A percentile compares a stretch with the other conserved stretches of the same genome.
phyloP scores from a whole-genome alignment of 2,113 vertebrate species.

The Taurulus bubalis region DNA sequence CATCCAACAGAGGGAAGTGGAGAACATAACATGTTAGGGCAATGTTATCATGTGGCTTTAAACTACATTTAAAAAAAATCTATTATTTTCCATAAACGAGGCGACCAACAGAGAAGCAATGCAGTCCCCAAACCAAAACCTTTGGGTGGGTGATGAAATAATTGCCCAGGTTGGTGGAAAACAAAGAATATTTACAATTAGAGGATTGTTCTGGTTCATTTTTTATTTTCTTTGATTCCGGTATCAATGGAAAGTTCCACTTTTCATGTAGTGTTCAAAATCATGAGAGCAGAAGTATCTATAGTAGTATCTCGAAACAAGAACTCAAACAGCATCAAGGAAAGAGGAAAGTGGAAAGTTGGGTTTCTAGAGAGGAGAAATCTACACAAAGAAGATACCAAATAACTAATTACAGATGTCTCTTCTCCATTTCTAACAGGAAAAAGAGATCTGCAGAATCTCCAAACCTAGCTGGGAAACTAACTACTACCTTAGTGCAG shows the following conservation, averaged over 20 bases:
- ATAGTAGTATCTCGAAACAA: conserved; percentile 7
- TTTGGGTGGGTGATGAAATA: background rate
- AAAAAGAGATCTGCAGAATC: background rate
- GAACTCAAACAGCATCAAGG: background rate
- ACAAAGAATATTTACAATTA: conserved; percentile 3
- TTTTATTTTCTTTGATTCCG: background rate
- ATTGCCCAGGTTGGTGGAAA: background rate
- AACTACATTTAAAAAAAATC: background rate
- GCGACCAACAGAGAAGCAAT: background rate
- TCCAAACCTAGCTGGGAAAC: background rate
- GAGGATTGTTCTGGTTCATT: background rate
- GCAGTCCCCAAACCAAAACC: background rate
- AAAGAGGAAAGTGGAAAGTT: background rate
- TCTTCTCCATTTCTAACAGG: conserved; percentile 4
- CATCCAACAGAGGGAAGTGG: conserved; percentile 32
- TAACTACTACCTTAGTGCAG: background rate
- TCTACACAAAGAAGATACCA: background rate
- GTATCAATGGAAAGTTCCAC: background rate
- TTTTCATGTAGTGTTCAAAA: background rate
- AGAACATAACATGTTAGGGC: background rate
- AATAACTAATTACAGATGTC: background rate
- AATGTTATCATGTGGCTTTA: background rate
- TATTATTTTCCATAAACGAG: background rate
- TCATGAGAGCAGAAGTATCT: background rate
- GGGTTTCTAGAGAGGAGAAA: background rate